A percentile compares a stretch with the other conserved stretches of the same genome.
These are phyloP conservation scores for Capra hircus DNA, from an alignment of 2,113 vertebrate species.

Conservation along the genomic window DNA sequence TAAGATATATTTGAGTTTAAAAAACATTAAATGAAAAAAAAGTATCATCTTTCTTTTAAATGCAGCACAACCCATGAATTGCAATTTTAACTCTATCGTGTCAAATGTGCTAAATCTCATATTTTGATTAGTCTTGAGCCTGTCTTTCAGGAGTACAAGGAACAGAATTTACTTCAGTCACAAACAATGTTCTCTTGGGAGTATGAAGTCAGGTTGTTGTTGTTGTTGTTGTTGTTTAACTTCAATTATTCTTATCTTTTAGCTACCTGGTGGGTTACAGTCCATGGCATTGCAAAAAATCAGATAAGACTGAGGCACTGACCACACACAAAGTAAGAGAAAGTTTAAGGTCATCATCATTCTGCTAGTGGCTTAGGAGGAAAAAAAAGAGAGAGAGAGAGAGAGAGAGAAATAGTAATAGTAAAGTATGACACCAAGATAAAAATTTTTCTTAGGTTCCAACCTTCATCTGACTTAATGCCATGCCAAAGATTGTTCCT, in stretches of 20 bases:
- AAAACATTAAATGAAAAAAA: background rate
- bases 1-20: slow-evolving; percentile 18
- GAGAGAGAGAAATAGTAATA: too few relatives aligned
- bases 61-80: background rate
- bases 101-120: background rate
- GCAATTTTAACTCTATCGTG: slow-evolving; percentile 25
- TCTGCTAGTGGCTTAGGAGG: background rate
- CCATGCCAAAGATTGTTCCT: background rate
- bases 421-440: background rate
- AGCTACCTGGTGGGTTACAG: background rate
- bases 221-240: background rate
- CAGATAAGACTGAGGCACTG: background rate
- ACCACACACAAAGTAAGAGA: background rate
- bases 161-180: background rate
- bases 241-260: background rate
- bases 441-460: background rate
- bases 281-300: background rate
- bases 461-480: background rate
- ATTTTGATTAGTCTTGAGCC: background rate
- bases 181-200: background rate
- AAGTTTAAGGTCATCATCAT: background rate
- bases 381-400: fast-evolving
- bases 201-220: background rate
- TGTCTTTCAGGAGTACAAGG: background rate
- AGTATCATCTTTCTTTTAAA: background rate